Evolutionary conservation across 2,113 vertebrate genomes (phyloP).

Genomic region (Stegostoma tigrinum): DNA sequence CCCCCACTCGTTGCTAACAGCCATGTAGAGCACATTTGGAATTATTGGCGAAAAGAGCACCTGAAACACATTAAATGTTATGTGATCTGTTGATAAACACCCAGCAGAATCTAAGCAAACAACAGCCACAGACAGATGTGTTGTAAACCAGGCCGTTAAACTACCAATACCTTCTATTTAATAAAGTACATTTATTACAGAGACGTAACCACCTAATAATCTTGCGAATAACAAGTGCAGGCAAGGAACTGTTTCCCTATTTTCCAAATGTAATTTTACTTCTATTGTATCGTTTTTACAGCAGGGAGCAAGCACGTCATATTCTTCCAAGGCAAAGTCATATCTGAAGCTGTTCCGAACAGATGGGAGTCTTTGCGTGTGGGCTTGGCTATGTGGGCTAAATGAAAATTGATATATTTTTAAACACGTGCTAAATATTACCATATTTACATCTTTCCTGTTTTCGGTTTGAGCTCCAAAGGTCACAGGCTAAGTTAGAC

Average conservation of each 20-base stretch:
- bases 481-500: slow-evolving; percentile 63
- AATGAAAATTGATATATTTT: slow-evolving; percentile 73
- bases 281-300: not conserved
- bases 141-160: not conserved
- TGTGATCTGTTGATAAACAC: slow-evolving; percentile 24
- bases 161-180: not conserved
- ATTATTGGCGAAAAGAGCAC: not conserved
- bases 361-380: slow-evolving; percentile 52
- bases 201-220: not conserved
- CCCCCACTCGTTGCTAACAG: not conserved
- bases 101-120: not conserved
- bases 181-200: not conserved
- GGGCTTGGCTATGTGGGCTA: slow-evolving; percentile 52
- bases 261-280: not conserved
- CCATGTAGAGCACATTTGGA: not conserved
- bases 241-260: not conserved
- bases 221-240: not conserved
- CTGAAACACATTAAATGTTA: slow-evolving; percentile 7
- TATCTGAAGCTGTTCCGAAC: not conserved
- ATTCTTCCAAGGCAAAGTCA: not conserved
- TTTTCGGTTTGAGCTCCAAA: slow-evolving; percentile 61
- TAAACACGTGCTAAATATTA: slow-evolving; percentile 75
- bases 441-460: slow-evolving; percentile 81
- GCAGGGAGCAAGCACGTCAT: not conserved
- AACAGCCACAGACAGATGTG: not conserved